These are phyloP conservation scores for Neodiprion pinetum DNA, from an alignment of 1,140 invertebrate genomes.

Conservation along the genomic window DNA sequence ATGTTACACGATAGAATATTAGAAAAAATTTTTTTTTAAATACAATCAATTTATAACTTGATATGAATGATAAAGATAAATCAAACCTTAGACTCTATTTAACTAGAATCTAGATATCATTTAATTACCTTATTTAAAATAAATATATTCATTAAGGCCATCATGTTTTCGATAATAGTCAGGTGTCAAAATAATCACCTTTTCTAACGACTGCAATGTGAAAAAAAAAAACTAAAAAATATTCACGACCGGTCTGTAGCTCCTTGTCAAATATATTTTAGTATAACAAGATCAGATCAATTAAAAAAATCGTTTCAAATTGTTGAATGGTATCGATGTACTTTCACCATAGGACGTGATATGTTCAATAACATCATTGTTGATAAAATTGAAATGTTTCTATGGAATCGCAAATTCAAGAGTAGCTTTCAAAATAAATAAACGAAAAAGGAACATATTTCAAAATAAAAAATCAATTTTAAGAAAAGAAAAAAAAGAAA, in stretches of 20 bases:
- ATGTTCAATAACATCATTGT: too few relatives aligned
- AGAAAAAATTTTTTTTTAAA: background rate
- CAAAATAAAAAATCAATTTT: background rate
- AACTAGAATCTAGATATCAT: background rate
- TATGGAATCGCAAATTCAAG: background rate
- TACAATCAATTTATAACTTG: background rate
- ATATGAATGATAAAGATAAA: background rate
- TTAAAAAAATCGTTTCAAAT: background rate
- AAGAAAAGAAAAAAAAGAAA: too few relatives aligned
- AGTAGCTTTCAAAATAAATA: background rate
- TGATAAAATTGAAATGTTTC: background rate
- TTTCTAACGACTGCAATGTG: too few relatives aligned
- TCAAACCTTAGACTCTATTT: slow-evolving; percentile 3
- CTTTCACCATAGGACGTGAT: background rate
- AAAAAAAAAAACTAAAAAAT: too few relatives aligned
- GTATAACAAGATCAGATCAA: background rate
- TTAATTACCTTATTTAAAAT: slow-evolving; percentile 4
- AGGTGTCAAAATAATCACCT: background rate
- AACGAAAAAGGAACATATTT: slow-evolving; percentile 3
- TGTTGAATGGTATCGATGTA: background rate
- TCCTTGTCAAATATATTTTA: too few relatives aligned
- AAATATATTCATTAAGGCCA: slow-evolving; percentile 5
- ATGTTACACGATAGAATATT: background rate
- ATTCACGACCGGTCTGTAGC: too few relatives aligned
- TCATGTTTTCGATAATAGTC: slow-evolving; percentile 7